Conservation (phyloP, 2,113 vertebrate genomes). For the Loxodonta africana region DNA sequence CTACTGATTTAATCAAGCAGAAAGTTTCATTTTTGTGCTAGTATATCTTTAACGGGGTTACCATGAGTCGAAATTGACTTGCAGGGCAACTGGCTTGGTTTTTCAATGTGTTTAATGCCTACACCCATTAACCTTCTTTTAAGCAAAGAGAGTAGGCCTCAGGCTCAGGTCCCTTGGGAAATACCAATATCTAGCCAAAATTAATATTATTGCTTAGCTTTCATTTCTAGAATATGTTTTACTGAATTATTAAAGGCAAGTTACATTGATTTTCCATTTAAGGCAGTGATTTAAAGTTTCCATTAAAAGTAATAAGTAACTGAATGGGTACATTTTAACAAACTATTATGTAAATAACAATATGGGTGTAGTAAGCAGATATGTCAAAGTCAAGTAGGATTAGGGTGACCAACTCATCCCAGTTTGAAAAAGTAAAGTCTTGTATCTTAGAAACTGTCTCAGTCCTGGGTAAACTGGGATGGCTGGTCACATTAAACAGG, state of each 20-base stretch:
- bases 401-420: background rate
- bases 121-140: background rate
- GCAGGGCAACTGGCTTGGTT: no score
- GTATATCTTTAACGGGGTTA: background rate
- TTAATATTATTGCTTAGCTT: background rate
- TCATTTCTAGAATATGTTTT: conserved; percentile 5
- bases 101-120: background rate
- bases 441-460: background rate
- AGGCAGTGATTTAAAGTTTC: background rate
- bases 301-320: background rate
- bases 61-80: no score
- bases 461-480: background rate
- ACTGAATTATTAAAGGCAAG: background rate
- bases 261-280: background rate
- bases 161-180: background rate
- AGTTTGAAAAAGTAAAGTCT: background rate
- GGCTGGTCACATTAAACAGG: background rate
- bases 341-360: background rate
- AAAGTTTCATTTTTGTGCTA: background rate
- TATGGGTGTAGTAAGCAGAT: background rate
- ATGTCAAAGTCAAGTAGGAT: background rate
- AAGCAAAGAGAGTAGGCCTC: background rate
- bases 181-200: background rate
- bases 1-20: background rate
- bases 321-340: background rate